Percentiles rank a stretch among this genome's conserved stretches.
phyloP scores from a whole-genome alignment of 2,888 invertebrate genomes.

The Neuroscelio doddi region DNA sequence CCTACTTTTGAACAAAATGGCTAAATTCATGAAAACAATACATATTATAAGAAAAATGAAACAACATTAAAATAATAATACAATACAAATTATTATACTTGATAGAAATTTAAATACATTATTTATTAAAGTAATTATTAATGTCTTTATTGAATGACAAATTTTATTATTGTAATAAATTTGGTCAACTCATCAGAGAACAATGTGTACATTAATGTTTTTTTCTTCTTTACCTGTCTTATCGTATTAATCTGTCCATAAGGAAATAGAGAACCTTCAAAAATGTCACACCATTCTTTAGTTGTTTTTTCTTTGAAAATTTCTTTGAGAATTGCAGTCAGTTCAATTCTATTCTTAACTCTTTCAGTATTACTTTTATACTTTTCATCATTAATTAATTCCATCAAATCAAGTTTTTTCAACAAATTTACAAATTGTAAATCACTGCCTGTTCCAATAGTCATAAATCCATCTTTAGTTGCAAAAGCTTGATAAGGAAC shows the following conservation, averaged over 20 bases:
- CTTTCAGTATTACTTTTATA: constrained; percentile 83
- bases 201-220: constrained; percentile 3
- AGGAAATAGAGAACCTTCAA: constrained; percentile 86
- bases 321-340: constrained; percentile 78
- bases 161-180: too few species aligned
- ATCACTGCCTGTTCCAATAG: constrained; percentile 91
- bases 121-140: too few species aligned
- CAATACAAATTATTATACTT: too few species aligned
- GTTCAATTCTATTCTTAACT: constrained; percentile 82
- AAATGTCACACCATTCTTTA: constrained; percentile 82
- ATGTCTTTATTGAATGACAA: too few species aligned
- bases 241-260: constrained; percentile 93
- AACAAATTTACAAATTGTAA: constrained; percentile 85
- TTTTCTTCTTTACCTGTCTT: constrained; percentile 74
- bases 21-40: too few species aligned
- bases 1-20: too few species aligned
- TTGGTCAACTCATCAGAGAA: too few species aligned
- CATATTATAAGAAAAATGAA: too few species aligned
- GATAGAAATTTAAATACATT: too few species aligned
- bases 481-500: constrained; percentile 95
- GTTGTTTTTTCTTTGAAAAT: constrained; percentile 79
- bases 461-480: constrained; percentile 87
- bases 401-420: constrained; percentile 75
- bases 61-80: too few species aligned
- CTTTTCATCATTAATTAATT: constrained; percentile 77